Percentiles rank a stretch among this genome's conserved stretches.
Evolutionary conservation across 2,888 invertebrate genomes (phyloP).

Genomic region (Scaptomyza reducta): DNA sequence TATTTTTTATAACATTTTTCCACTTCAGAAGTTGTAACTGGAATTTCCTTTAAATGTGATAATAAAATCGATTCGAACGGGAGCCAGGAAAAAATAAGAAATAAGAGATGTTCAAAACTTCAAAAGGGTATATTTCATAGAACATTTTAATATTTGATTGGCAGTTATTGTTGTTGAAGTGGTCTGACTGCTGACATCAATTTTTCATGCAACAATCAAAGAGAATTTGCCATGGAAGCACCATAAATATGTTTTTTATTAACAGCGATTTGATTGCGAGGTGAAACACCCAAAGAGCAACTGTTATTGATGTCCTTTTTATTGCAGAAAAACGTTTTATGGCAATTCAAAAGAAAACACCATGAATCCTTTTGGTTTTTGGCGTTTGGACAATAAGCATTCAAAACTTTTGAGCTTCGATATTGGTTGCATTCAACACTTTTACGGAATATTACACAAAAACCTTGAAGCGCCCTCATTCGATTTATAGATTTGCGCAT

Average conservation of each 20-base stretch:
- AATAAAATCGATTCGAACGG: not conserved
- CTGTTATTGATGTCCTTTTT: conserved; percentile 20
- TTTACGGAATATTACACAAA: no score
- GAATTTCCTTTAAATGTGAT: not conserved
- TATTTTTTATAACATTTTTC: not conserved
- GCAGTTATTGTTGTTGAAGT: not conserved
- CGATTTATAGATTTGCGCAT: not conserved
- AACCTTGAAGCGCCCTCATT: not conserved
- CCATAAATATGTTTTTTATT: not conserved
- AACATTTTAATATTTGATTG: not conserved
- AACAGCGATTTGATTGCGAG: not conserved
- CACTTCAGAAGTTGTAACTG: not conserved
- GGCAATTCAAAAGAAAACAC: conserved; percentile 42
- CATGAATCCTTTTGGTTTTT: conserved; percentile 50
- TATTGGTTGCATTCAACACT: conserved; percentile 36
- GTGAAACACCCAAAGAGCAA: conserved; percentile 30
- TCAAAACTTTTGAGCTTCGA: conserved; percentile 8
- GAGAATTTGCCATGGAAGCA: conserved; percentile 4
- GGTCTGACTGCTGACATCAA: not conserved
- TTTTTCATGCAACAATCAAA: conserved; percentile 2
- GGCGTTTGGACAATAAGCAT: conserved; percentile 7
- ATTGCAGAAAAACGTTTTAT: conserved; percentile 40
- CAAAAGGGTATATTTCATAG: not conserved
- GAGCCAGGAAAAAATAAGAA: not conserved
- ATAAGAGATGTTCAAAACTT: not conserved